Conservation (phyloP, 2,797 vertebrate genomes). For the Poecilia picta region DNA sequence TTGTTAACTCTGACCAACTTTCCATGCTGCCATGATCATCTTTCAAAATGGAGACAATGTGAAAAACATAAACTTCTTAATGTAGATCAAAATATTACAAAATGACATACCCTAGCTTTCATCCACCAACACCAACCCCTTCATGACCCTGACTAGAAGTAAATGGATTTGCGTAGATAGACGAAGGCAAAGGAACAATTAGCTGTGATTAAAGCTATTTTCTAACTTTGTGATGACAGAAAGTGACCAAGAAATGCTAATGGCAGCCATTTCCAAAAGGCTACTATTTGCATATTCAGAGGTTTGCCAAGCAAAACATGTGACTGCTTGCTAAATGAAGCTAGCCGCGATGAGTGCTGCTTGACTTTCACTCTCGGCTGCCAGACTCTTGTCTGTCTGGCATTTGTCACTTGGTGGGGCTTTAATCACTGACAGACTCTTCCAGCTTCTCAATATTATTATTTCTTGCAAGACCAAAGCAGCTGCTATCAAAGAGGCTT, state of each 20-base stretch:
- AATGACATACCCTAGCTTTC: neutral
- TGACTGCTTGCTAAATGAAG: neutral
- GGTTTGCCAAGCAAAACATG: neutral
- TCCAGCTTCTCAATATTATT: neutral
- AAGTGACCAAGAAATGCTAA: neutral
- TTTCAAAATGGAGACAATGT: neutral
- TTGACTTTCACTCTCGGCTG: neutral
- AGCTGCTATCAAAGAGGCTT: neutral
- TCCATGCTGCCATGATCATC: neutral
- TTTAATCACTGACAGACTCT: conserved; percentile 5
- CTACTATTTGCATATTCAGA: neutral
- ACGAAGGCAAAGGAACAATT: neutral
- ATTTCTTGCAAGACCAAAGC: neutral
- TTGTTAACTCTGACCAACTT: neutral
- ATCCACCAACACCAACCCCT: neutral
- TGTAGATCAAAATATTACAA: neutral
- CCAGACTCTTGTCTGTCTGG: neutral
- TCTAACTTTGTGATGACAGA: neutral
- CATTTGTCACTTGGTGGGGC: neutral
- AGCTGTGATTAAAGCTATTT: neutral
- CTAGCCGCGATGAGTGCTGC: neutral
- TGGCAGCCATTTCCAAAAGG: neutral
- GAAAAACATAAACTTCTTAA: neutral
- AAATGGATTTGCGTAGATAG: neutral
- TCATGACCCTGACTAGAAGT: neutral